Conservation (phyloP, 2,888 invertebrate genomes). For the Didymodactylos carnosus region DNA sequence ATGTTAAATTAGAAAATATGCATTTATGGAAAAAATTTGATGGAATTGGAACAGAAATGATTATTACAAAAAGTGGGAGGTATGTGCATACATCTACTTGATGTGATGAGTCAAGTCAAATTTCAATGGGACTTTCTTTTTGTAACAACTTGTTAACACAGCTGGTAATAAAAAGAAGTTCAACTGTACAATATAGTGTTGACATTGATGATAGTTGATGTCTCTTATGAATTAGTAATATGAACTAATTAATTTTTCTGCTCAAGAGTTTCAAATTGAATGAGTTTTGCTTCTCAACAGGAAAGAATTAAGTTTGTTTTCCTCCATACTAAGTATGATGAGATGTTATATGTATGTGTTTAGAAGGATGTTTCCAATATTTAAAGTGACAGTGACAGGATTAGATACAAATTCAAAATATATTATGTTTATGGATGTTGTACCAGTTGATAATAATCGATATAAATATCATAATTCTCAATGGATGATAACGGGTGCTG, state of each 20-base stretch:
- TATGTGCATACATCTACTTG: background rate
- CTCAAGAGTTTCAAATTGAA: too few species aligned
- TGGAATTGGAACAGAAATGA: constrained; percentile 37
- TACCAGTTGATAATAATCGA: constrained; percentile 53
- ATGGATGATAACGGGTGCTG: constrained; percentile 61
- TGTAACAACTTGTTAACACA: too few species aligned
- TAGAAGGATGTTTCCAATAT: constrained; percentile 44
- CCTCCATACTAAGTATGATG: background rate
- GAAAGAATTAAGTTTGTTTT: background rate
- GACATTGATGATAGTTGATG: too few species aligned
- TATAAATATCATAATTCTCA: constrained; percentile 54
- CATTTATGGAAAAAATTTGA: constrained; percentile 37
- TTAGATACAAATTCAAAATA: constrained; percentile 61
- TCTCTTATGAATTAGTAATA: too few species aligned
- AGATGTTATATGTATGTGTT: background rate
- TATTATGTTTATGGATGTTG: constrained; percentile 58
- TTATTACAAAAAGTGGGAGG: constrained; percentile 36
- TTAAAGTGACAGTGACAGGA: constrained; percentile 54
- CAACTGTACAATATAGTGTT: too few species aligned
- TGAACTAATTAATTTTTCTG: too few species aligned
- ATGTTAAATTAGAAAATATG: constrained; percentile 33
- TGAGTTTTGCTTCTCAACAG: too few species aligned
- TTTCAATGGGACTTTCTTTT: too few species aligned
- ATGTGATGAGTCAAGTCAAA: too few species aligned
- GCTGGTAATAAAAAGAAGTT: too few species aligned